Base-by-base conservation (phyloP, 2,113 vertebrate species). In the Grantiella picta region DNA sequence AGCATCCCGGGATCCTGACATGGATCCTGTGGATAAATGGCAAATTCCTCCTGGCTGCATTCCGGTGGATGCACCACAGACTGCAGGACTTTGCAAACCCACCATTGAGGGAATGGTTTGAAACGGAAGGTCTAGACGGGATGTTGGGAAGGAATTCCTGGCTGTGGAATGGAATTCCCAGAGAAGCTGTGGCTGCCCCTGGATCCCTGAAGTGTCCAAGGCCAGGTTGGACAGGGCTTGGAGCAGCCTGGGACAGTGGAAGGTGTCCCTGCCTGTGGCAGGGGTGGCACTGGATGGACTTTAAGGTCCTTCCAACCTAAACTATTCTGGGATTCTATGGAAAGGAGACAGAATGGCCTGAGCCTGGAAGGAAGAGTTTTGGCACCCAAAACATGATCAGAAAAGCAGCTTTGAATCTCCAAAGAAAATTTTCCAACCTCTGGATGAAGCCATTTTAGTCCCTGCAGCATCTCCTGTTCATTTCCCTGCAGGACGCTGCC, bases 251-350 rank as follows among this genome's bases (percentile, higher is more conserved):
- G 3, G n/a, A 5, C 0, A 0, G 42, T 4, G 14, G 68, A 0
- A 72, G 49, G 20, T 31, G 31, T 20, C 61, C 24, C 31, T 87
- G 65, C 22, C 7, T 15, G 3, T 1, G 1, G 64, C 38, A 56
- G 10, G 28, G 11, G 4, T 9, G 53, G 59, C 1, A 72, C 4
- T 0, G 1, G 21, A 2, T 47, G 54, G 0, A 0, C 5, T 78
- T 35, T 14, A 12, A 73, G 44, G 28, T 40, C n/a, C 20, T 87
- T 57, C 72, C 42, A 5, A 53, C 9, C 36, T 28, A 78, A 88
- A 65, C 14, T 3, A 2, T 31, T 13, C n/a, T 6, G 3, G 12
- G 29, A 70, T 44, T 66, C 38, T 6, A 2, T 24, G 21, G 72
- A 28, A 77, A 70, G 18, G 60, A 80, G 69, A 38, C 0, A 50